Evolutionary conservation across 2,888 invertebrate species (phyloP).

Genomic region (Hymenopus coronatus): DNA sequence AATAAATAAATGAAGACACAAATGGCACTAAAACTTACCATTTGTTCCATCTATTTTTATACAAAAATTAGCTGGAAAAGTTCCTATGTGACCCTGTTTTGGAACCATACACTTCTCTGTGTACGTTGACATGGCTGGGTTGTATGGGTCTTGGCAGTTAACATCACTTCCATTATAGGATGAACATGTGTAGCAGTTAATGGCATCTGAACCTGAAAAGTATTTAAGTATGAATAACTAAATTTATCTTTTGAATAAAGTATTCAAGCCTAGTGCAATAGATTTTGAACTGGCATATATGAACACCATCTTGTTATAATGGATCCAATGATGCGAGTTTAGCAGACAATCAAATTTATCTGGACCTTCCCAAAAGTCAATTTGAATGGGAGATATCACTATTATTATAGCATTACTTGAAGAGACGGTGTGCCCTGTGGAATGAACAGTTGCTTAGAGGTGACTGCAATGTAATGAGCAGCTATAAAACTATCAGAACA

Average conservation of each 20-base stretch:
- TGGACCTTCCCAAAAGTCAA: too few relatives aligned
- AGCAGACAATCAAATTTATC: too few relatives aligned
- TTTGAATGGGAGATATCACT: too few relatives aligned
- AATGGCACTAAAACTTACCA: constrained; percentile 40
- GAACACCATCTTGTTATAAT: too few relatives aligned
- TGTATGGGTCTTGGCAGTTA: constrained; percentile 53
- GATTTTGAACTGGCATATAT: too few relatives aligned
- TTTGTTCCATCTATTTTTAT: constrained; percentile 53
- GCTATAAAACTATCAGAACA: too few relatives aligned
- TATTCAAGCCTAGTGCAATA: not conserved
- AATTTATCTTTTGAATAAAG: not conserved
- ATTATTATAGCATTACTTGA: too few relatives aligned
- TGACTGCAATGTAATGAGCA: too few relatives aligned
- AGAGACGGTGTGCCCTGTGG: too few relatives aligned
- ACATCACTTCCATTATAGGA: constrained; percentile 50
- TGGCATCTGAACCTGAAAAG: constrained; percentile 38
- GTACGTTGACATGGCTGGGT: constrained; percentile 48
- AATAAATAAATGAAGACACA: not conserved
- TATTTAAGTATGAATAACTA: not conserved
- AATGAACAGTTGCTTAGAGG: too few relatives aligned
- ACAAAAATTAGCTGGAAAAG: constrained; percentile 54
- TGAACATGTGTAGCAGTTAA: constrained; percentile 53
- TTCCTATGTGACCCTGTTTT: constrained; percentile 48
- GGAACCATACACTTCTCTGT: constrained; percentile 50
- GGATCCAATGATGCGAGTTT: too few relatives aligned